phyloP scores from a whole-genome alignment of 2,888 invertebrate species.

The Agriopis aurantiaria region DNA sequence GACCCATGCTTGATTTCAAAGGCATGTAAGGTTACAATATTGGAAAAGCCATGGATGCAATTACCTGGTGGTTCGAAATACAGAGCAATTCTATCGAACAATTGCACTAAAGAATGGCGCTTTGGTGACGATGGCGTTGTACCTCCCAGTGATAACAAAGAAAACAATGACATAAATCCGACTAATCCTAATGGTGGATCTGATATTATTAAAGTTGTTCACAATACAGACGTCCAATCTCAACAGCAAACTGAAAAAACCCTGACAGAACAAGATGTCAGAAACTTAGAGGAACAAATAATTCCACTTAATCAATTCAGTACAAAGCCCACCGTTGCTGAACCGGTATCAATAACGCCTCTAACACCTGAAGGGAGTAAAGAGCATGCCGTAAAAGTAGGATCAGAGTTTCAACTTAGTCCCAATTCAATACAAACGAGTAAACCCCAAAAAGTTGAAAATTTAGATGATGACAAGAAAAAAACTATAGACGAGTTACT shows the following conservation, averaged over 20 bases:
- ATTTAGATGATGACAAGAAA: conserved; percentile 69
- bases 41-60: conserved; percentile 89
- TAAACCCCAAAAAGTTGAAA: conserved; percentile 33
- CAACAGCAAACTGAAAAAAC: conserved; percentile 58
- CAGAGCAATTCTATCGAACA: conserved; percentile 88
- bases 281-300: conserved; percentile 75
- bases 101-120: conserved; percentile 87
- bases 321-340: conserved; percentile 26
- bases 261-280: conserved; percentile 69
- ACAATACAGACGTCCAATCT: conserved; percentile 64
- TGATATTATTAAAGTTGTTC: conserved; percentile 67
- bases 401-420: conserved; percentile 48
- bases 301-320: conserved; percentile 60
- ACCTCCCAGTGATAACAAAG: conserved; percentile 39
- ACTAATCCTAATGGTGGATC: conserved; percentile 27
- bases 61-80: conserved; percentile 85
- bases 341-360: conserved; percentile 34
- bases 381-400: conserved; percentile 51
- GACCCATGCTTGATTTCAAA: conserved; percentile 66
- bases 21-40: conserved; percentile 87
- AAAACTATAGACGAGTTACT: conserved; percentile 78
- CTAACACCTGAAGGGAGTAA: conserved; percentile 44
- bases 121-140: conserved; percentile 76
- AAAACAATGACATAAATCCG: conserved; percentile 46
- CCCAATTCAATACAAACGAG: conserved; percentile 39